Conservation (phyloP, 1,140 invertebrate genomes). For the Lycorma delicatula region DNA sequence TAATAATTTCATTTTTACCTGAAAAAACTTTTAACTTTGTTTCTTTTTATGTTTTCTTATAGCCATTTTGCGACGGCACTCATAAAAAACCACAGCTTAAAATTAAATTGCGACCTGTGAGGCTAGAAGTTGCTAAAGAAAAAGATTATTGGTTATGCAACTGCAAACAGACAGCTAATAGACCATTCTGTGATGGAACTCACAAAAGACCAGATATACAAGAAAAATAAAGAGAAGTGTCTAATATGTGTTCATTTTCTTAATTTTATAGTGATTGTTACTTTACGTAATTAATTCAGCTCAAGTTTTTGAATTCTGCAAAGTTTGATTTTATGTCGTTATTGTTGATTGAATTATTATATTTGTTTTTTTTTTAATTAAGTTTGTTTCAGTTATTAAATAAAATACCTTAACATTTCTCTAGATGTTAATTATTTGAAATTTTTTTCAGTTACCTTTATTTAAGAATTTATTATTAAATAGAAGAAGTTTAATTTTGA, state of each 20-base stretch:
- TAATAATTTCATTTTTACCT: not conserved
- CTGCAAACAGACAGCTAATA: conserved; percentile 90
- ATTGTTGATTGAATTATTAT: not conserved
- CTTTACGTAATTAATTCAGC: not conserved
- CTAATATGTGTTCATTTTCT: not conserved
- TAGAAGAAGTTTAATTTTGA: too few relatives aligned
- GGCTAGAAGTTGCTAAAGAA: conserved; percentile 74
- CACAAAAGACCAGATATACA: conserved; percentile 69
- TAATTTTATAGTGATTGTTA: not conserved
- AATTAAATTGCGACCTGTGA: conserved; percentile 54
- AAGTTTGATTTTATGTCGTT: not conserved
- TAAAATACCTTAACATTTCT: too few relatives aligned
- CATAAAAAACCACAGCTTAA: conserved; percentile 69
- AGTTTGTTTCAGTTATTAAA: not conserved
- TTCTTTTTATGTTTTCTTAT: conserved; percentile 31
- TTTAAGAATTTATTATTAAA: too few relatives aligned
- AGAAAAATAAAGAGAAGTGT: conserved; percentile 12
- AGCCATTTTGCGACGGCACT: conserved; percentile 92
- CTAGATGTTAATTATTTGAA: too few relatives aligned
- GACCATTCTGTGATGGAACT: conserved; percentile 97
- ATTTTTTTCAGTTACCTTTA: too few relatives aligned
- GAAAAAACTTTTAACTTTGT: not conserved
- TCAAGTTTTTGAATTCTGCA: not conserved
- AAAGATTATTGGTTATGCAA: conserved; percentile 97
- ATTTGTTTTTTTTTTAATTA: not conserved